These are phyloP conservation scores for Clarias fuscus DNA, from an alignment of 2,797 vertebrate species.

Conservation along the genomic window DNA sequence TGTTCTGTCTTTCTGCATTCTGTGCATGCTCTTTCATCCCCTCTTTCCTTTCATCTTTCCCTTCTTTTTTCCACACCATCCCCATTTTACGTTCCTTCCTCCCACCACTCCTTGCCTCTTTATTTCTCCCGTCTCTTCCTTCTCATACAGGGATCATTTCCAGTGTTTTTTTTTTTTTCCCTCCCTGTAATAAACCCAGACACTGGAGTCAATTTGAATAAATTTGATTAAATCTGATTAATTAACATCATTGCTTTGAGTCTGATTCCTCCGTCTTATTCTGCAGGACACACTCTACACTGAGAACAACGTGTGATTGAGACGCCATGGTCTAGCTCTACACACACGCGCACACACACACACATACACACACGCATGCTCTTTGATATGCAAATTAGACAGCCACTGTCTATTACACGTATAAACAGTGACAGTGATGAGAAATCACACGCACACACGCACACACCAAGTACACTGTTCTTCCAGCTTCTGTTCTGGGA, in stretches of 20 bases:
- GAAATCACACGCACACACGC: background rate
- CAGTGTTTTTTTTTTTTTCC: too few relatives aligned
- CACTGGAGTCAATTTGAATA: background rate
- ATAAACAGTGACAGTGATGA: constrained; percentile 28
- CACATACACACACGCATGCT: constrained; percentile 16
- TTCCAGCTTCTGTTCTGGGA: background rate
- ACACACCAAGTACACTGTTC: constrained; percentile 1
- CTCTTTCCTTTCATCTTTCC: too few relatives aligned
- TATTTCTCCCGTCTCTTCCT: too few relatives aligned
- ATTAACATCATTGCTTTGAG: background rate
- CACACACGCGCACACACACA: constrained; percentile 23
- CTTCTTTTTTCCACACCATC: too few relatives aligned
- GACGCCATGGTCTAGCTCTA: background rate
- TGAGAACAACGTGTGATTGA: background rate
- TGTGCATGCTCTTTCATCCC: too few relatives aligned
- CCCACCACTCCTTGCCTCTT: too few relatives aligned
- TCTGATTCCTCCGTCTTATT: background rate
- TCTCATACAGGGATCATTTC: too few relatives aligned
- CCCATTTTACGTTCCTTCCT: too few relatives aligned
- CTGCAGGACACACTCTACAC: background rate
- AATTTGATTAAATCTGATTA: background rate
- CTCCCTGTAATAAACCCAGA: background rate
- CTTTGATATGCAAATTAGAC: constrained; percentile 8
- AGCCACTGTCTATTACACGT: background rate
- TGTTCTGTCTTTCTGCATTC: too few relatives aligned